Base-by-base conservation (phyloP, 2,888 invertebrate genomes). In the Cryptosula pallasiana region DNA sequence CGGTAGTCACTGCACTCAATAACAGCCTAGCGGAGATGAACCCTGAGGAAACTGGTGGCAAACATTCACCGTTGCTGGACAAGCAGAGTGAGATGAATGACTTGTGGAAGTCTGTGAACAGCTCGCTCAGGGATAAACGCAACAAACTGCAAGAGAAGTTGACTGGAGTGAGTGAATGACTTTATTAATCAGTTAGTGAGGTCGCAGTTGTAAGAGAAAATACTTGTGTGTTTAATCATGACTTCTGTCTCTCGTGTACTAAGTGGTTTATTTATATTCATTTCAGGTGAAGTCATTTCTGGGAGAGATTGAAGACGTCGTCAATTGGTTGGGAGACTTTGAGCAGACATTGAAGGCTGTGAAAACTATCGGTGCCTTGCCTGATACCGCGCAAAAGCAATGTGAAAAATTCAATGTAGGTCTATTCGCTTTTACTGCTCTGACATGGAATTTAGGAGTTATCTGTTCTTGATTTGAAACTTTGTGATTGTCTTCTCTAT, bases 141-240 rank as follows among this genome's bases (percentile, higher is more conserved):
- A 82, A 83, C 69, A 79, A 82, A 72, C 76, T 84, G 16, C 83
- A 83, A 71, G 81, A 82, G 71, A 79, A 79, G 63, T 77, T 84
- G 32, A 79, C 82, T 78, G 80, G 83, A 79, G 83, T 82, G 45
- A 29, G 74, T 36, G 20, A n/a, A n/a, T n/a, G n/a, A n/a, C n/a
- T n/a, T n/a, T n/a, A n/a, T n/a, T n/a, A n/a, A n/a, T n/a, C n/a
- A n/a, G n/a, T n/a, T n/a, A n/a, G n/a, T n/a, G n/a, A n/a, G n/a
- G n/a, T n/a, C n/a, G n/a, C n/a, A n/a, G n/a, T n/a, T n/a, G n/a
- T n/a, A n/a, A n/a, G n/a, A n/a, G n/a, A n/a, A n/a, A n/a, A n/a
- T n/a, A n/a, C n/a, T n/a, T n/a, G n/a, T n/a, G n/a, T n/a, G n/a
- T n/a, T n/a, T n/a, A n/a, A n/a, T n/a, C n/a, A n/a, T n/a, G n/a